Base-by-base conservation (phyloP, 2,888 invertebrate species). In the Ochropleura plecta region DNA sequence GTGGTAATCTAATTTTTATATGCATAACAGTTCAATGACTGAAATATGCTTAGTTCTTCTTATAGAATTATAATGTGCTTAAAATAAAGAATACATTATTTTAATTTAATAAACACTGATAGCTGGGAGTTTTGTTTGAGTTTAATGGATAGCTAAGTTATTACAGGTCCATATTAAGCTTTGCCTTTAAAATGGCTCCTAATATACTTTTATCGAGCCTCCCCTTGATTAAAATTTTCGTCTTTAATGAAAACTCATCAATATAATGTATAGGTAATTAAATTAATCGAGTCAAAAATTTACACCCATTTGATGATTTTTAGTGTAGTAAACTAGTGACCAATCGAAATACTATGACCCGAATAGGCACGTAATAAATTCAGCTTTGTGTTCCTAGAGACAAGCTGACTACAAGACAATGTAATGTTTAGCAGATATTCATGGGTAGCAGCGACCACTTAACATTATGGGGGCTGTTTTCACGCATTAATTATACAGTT, bases 1-100 rank as follows among this genome's bases (percentile, higher is more conserved):
- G 2, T 46, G 10, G 18, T 60, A 10, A 42, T 76, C 46, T 48
- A 9, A 48, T 76, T 68, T 60, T 42, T n/a, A 76, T 51, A 68
- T 53, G 30, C 40, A 59, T 40, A 59, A 20, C 18, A 59, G 77
- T 69, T 68, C 65, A 55, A 65, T n/a, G 76, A 76, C 46, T 65
- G 20, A 48, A 9, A 51, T 40, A 16, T 69, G 42, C 12, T n/a
- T 55, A 48, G 51, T 60, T 59, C 18, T 51, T 60, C 18, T 18
- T 64, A 42, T 57, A 42, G 44, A 66, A n/a, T 74, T 12, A 10
- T 42, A 42, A 48, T 48, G 12, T 14, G 9, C 5, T 42, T 55
- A 40, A 10, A 55, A 74, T 74, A n/a, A 20, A 20, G 9, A 66
- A 44, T 4, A 12, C 16, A 48, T 42, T 16, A 9, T 48, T 65